Base-by-base conservation (phyloP, 1,140 invertebrate genomes). In the Eupeodes corollae region DNA sequence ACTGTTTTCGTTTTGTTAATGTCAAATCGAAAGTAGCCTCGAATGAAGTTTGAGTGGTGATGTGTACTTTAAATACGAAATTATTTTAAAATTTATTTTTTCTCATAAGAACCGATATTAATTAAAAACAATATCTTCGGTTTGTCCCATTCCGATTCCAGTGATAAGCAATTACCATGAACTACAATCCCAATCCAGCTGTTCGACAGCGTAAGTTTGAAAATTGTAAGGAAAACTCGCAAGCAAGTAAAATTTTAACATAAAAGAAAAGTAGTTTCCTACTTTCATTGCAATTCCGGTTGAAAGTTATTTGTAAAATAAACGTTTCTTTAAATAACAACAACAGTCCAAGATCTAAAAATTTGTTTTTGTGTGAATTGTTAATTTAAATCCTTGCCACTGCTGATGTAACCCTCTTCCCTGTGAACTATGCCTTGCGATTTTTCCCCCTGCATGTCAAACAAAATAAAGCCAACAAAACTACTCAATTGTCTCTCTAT, bases 141-240 rank as follows among this genome's bases (percentile, higher is more conserved):
- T 26, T n/a, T n/a, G n/a, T n/a, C 3, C 3, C 8, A 26, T 26
- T 5, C 21, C 21, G 3, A 26, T 26, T 26, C 21, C 21, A 26
- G 21, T 5, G 3, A 26, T 26, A 26, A 5, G 8, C 3, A 26
- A 5, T 5, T 26, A 45, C 9, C 39, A 73, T 73, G 69, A 72
- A 73, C 58, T 73, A 72, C 47, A 74, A 74, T 62, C 71, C 72
- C 48, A 74, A 72, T 57, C 57, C 69, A 46, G 69, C 66, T 49
- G 61, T 66, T 46, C 59, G 72, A 52, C 70, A 66, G 57, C 58
- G 72, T 74, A 72, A 69, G 69, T 69, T 54, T 61, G 59, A 66
- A 56, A 59, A 63, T 51, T 65, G 63, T 67, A 67, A 63, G 63
- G 54, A 62, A 56, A 48, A 38, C 42, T 52, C 52, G 63, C 63